Evolutionary conservation across 2,113 vertebrate genomes (phyloP).

Genomic region (Neoarius graeffei): DNA sequence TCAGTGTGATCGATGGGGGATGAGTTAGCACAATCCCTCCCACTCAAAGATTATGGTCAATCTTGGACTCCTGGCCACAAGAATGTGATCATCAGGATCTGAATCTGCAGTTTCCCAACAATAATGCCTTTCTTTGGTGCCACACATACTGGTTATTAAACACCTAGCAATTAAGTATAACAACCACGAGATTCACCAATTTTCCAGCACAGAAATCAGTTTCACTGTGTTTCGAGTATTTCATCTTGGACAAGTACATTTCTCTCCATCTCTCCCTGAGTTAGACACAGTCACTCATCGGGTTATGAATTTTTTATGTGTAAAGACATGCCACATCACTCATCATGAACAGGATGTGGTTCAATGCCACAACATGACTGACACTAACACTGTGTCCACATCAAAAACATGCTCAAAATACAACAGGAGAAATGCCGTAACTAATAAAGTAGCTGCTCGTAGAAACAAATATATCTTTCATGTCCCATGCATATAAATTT

Average conservation of each 20-base stretch:
- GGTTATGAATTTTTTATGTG: constrained; percentile 11
- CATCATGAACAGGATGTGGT: constrained; percentile 8
- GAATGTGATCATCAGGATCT: background rate
- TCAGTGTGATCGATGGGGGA: background rate
- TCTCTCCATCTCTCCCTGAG: background rate
- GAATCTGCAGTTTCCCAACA: background rate
- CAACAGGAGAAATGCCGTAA: background rate
- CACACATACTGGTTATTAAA: background rate
- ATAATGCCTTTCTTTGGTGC: background rate
- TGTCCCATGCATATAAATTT: background rate
- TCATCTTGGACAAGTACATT: background rate
- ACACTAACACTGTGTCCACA: background rate
- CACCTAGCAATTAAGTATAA: background rate
- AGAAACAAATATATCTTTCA: background rate
- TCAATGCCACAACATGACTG: background rate
- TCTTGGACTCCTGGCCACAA: background rate
- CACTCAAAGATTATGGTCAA: background rate
- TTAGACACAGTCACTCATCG: background rate
- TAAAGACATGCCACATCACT: background rate
- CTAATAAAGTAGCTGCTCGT: too few species aligned
- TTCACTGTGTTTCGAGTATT: background rate
- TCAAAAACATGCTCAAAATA: background rate
- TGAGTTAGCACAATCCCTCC: background rate
- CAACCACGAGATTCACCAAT: background rate
- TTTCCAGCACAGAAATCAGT: background rate